A percentile compares a stretch with the other conserved stretches of the same genome.
Evolutionary conservation across 2,888 invertebrate species (phyloP).

Genomic region (Vanessa cardui): DNA sequence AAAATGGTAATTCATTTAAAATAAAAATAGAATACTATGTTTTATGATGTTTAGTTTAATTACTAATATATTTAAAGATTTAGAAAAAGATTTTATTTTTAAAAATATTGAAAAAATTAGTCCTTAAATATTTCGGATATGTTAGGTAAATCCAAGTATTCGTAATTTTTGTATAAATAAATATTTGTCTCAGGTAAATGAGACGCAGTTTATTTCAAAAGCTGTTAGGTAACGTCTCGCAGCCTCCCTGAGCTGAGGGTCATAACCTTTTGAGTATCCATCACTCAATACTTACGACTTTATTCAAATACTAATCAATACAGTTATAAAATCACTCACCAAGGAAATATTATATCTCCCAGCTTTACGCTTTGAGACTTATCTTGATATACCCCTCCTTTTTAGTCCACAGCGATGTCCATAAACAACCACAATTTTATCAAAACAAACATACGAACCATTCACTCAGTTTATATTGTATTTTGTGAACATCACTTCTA

Average conservation of each 20-base stretch:
- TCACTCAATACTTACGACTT: conserved; percentile 53
- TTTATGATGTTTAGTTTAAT: no score
- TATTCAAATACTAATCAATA: conserved; percentile 64
- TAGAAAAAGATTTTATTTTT: no score
- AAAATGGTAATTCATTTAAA: no score
- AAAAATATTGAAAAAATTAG: not conserved
- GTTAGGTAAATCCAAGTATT: conserved; percentile 9
- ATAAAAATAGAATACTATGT: no score
- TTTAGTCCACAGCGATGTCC: conserved; percentile 38
- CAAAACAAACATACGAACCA: conserved; percentile 40
- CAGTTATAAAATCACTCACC: conserved; percentile 54
- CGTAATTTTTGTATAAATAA: not conserved
- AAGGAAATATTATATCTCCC: conserved; percentile 44
- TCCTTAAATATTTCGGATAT: not conserved
- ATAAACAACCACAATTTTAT: conserved; percentile 31
- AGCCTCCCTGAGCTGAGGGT: conserved; percentile 57
- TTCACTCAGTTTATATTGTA: conserved; percentile 43
- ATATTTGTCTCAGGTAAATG: conserved; percentile 25
- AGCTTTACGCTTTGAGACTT: conserved; percentile 35
- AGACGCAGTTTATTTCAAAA: conserved; percentile 40
- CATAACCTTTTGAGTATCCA: conserved; percentile 65
- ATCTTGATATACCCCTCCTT: conserved; percentile 35
- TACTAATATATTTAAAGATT: no score
- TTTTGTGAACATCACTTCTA: conserved; percentile 45
- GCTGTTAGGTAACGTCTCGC: conserved; percentile 67